Evolutionary conservation across 37 sponge, comb jelly and placozoan genomes (phyloP), one percentile per base, ranked within the genome.

Genomic region (Mnemiopsis leidyi): DNA sequence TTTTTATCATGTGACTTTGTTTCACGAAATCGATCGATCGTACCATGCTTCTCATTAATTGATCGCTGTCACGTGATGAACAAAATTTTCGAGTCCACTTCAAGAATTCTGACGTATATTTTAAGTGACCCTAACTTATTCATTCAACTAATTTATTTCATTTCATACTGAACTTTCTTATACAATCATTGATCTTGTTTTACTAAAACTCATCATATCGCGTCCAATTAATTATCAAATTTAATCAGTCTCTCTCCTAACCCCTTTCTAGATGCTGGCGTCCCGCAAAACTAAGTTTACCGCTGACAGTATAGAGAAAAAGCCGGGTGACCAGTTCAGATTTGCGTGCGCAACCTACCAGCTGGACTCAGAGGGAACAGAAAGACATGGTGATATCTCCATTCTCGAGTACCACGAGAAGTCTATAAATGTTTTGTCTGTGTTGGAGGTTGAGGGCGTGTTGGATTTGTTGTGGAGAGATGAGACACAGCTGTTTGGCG

Each of bases 331-430:
- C 79, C 9, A 37, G 29, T 39, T 1, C 23, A 37, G 16, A n/a
- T 85, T 85, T 40, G 90, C 90, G 0, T 38, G 40, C 23, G 90
- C 90, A 38, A 85, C 90, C 38, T 85, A 85, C 90, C 90, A 85
- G 24, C 61, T 85, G 16, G 90, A 85, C 79, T 77, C 79, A 33
- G 18, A 20, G 2, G 36, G 36, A 29, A 37, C 33, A 25, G n/a
- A 40, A 23, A 38, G 90, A 33, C 25, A 38, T 13, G 90, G 90
- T 39, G 24, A 85, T 21, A 61, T 85, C 23, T 40, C 90, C 61
- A 13, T 85, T 28, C 40, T 85, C 0, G 48, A 26, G 0, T 39
- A 5, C 32, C 32, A 77, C 9, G 35, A 77, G 35, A 26, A 85
- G 23, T 85, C 90, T 29, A 13, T 16, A 13, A 35, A 35, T 9